These are phyloP conservation scores for Lethenteron reissneri DNA, from an alignment of 2,113 vertebrate species.

Conservation along the genomic window DNA sequence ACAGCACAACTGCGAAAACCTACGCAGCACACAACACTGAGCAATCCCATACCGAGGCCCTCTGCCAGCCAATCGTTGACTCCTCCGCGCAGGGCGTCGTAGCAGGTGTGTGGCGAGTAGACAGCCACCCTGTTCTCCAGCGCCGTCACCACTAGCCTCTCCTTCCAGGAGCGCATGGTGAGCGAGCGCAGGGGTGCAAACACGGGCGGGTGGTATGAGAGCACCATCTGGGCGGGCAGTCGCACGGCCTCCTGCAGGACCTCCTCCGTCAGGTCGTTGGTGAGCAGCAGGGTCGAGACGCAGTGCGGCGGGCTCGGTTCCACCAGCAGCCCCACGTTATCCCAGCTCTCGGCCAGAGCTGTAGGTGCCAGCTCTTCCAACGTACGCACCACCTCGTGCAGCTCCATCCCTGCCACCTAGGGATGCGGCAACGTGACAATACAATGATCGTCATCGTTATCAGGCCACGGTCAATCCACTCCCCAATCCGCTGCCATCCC, in stretches of 20 bases:
- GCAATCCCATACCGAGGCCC: constrained; percentile 29
- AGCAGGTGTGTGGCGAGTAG: constrained; percentile 72
- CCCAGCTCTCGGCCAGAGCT: constrained; percentile 66
- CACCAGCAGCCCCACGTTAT: constrained; percentile 74
- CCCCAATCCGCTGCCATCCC: too few species aligned
- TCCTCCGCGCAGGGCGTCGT: constrained; percentile 48
- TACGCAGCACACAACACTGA: too few species aligned
- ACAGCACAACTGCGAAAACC: too few species aligned
- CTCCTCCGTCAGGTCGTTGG: constrained; percentile 52
- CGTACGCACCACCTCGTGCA: constrained; percentile 33
- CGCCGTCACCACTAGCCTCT: constrained; percentile 45
- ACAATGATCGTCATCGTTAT: too few species aligned
- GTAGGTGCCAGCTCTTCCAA: constrained; percentile 49
- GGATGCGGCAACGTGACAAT: neutral
- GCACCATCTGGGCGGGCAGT: constrained; percentile 38
- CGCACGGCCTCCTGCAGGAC: constrained; percentile 63
- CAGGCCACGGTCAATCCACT: too few species aligned
- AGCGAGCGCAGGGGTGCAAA: constrained; percentile 49
- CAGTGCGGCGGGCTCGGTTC: constrained; percentile 49
- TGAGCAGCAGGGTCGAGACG: constrained; percentile 44
- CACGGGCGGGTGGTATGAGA: constrained; percentile 75
- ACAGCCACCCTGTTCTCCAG: constrained; percentile 51
- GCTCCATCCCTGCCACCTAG: constrained; percentile 29
- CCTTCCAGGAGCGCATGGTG: constrained; percentile 55
- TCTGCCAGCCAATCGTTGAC: constrained; percentile 62